These are phyloP conservation scores for Hylaea fasciaria DNA, from an alignment of 2,888 invertebrate species.

Conservation along the genomic window DNA sequence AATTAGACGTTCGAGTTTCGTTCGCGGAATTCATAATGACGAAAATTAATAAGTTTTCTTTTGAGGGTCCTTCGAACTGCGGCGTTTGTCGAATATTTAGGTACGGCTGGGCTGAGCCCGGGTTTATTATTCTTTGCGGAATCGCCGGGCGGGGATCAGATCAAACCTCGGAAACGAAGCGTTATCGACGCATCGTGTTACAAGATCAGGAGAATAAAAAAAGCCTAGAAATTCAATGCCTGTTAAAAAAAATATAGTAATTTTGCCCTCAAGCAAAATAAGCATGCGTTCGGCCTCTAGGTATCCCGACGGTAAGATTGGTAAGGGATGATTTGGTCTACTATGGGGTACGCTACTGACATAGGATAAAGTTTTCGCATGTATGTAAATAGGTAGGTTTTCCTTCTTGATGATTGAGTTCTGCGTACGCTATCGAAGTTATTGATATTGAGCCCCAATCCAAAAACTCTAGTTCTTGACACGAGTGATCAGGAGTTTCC, in stretches of 20 bases:
- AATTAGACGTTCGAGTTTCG: constrained; percentile 86
- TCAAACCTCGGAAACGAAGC: constrained; percentile 3
- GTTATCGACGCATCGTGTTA: no score
- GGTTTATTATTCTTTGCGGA: constrained; percentile 35
- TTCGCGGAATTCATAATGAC: constrained; percentile 85
- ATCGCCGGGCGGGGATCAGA: constrained; percentile 9
- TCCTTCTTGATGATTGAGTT: background rate
- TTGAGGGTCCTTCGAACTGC: constrained; percentile 75
- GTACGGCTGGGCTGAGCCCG: constrained; percentile 40
- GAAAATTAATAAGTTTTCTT: constrained; percentile 85
- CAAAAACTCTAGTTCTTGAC: no score
- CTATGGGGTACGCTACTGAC: background rate
- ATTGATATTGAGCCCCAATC: no score
- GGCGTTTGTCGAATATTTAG: constrained; percentile 60
- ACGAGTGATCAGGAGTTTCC: constrained; percentile 10
- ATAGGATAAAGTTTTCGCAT: background rate
- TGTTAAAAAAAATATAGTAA: no score
- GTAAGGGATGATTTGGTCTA: no score
- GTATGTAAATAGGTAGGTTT: background rate
- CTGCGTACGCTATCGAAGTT: background rate
- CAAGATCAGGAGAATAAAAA: no score
- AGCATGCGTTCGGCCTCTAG: no score
- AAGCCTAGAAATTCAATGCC: no score
- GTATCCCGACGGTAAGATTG: no score
- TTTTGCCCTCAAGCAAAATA: no score